Conservation (phyloP, 1,140 invertebrate genomes). For the Drosophila burlai region DNA sequence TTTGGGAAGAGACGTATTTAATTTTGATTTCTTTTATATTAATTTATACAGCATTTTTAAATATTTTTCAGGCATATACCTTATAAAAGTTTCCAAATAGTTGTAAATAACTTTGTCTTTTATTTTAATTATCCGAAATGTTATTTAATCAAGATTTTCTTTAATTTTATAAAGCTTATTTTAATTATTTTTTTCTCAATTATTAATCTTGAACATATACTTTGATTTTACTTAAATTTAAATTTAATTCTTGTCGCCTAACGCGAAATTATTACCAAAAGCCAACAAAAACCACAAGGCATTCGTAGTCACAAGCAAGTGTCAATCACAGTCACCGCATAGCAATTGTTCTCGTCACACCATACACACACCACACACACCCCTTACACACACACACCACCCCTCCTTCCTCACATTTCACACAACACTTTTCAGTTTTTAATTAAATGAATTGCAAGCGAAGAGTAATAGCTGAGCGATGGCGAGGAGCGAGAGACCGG, state of each 20-base stretch:
- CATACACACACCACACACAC: not conserved
- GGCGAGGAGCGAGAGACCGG: constrained; percentile 6
- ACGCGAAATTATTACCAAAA: not conserved
- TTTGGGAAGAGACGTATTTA: not conserved
- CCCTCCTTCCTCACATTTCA: not conserved
- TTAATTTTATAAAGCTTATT: not conserved
- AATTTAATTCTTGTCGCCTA: constrained; percentile 5
- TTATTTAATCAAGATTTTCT: not conserved
- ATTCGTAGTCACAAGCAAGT: constrained; percentile 31
- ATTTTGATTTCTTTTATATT: not conserved
- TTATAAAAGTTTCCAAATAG: no score
- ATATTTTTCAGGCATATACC: not conserved
- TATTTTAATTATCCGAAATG: not conserved
- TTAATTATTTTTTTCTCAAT: not conserved
- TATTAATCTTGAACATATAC: not conserved
- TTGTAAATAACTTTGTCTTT: not conserved
- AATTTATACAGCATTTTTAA: not conserved
- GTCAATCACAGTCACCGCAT: constrained; percentile 56
- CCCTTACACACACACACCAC: not conserved
- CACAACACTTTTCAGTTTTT: constrained; percentile 54
- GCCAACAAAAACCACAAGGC: constrained; percentile 18
- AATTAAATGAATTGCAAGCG: constrained; percentile 74
- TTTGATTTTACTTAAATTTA: not conserved
- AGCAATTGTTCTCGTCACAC: constrained; percentile 42
- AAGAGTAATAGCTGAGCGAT: constrained; percentile 25